Conservation (phyloP, 2,113 vertebrate genomes). For the Pipra filicauda region DNA sequence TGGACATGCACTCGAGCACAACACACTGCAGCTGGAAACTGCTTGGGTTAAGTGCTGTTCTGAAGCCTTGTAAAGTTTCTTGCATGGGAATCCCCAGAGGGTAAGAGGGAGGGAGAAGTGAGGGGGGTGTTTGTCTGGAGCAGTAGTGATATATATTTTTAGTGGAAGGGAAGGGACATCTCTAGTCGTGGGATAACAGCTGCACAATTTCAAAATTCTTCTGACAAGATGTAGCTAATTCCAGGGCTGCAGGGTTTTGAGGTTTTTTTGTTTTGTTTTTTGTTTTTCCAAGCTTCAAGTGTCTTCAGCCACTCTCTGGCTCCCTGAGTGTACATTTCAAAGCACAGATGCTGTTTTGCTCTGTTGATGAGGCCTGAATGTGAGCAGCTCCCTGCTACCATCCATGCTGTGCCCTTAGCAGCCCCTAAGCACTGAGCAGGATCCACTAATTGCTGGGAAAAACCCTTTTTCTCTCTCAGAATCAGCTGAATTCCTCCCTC, state of each 20-base stretch:
- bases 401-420: neutral
- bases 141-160: constrained; percentile 45
- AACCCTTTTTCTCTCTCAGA: neutral
- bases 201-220: constrained; percentile 60
- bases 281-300: constrained; percentile 12
- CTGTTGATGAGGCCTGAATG: neutral
- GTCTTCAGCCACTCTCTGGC: neutral
- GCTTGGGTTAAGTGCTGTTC: neutral
- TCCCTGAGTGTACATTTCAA: neutral
- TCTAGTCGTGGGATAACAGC: constrained; percentile 71
- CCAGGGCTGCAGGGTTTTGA: neutral
- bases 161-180: constrained; percentile 48
- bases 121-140: constrained; percentile 10
- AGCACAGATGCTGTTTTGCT: constrained; percentile 27
- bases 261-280: neutral
- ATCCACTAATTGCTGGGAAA: neutral
- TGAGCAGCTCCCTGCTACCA: neutral
- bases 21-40: neutral
- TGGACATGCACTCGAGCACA: neutral
- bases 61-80: neutral
- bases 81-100: constrained; percentile 41
- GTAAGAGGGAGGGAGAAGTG: neutral
- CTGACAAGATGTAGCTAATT: constrained; percentile 35
- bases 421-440: neutral
- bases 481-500: neutral